Evolutionary conservation across 2,888 invertebrate genomes (phyloP), one percentile per base, ranked within the genome.

Genomic region (Drosophila anomelani): DNA sequence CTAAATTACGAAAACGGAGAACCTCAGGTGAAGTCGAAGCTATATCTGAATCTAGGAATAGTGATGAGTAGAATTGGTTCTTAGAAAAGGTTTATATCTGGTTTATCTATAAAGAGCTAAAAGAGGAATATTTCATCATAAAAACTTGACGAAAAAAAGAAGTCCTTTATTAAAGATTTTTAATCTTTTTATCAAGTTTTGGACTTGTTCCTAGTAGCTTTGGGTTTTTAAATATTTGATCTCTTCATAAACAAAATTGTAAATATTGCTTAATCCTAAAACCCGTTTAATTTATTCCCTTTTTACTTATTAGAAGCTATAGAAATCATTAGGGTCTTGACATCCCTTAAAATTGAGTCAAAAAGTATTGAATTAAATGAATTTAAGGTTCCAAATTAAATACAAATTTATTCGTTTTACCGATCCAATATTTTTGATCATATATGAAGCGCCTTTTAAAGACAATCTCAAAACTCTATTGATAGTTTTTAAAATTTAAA

Each of bases 1-100:
- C 23, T 57, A 56, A 67, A 75, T 75, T 67, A 75, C 51, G 55
- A 57, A 53, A 47, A 38, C 36, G 39, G 26, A 53, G 56, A 62
- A 49, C 34, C 51, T 34, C 51, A 39, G 66, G 44, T 46, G 57
- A 51, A 51, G 51, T 36, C 66, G 56, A 51, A 36, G 47, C 51
- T 39, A 44, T 56, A 51, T 34, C 67, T 46, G 51, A 23, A 10
- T 8, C 26, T 12, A 17, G 4, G 17, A 8, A 26, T 60, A 69
- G 72, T 43, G 72, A 41, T 71, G 68, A 36, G 39, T 49, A 56
- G 7, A 15, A 8, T 7, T 23, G 13, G 9, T 15, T 26, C 6
- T 26, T 26, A 20, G 23, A 2, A 20, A 32, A 20, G 39, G 13
- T 3, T 15, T 20, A 2, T 32, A 13, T 20, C 3, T 51, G 1